Evolutionary conservation across 1,140 invertebrate species (phyloP), one percentile per base, ranked within the genome.

Genomic region (Arctopsyche grandis): DNA sequence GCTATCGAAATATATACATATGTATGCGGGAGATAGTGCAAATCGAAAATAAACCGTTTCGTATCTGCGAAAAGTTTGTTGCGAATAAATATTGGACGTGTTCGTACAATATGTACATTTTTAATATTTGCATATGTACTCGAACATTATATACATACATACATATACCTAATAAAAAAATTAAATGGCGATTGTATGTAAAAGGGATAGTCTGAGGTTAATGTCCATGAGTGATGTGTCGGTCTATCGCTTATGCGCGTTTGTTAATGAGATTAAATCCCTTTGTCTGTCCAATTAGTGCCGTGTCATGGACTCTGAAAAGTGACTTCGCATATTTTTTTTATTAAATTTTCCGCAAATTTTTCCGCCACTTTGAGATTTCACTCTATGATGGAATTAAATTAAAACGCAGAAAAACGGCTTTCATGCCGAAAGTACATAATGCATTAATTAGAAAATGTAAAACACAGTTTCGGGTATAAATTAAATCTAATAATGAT

Each of bases 261-360:
- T 24, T 74, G 56, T 63, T 76, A 76, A 76, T 66, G 74, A 76
- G 74, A 76, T 76, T 76, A 76, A 60, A 76, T 21, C 74, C 58
- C 74, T 43, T 76, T 76, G 56, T 76, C 74, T 76, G 74, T 76
- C 38, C 74, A 63, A 76, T 76, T 76, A 76, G 71, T 26, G 71
- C 71, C 22, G 24, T 74, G 71, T 74, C 71, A 56, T 74, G 71
- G 46, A 16, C 52, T 24, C 24, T 24, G 3, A 38, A 74, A 74
- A 74, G 38, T 46, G 69, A 71, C 38, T n/a, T 44, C 9, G 43
- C 38, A 19, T 71, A 24, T 29, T 19, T 71, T 66, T 71, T 38
- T 69, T 46, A 69, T 69, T 69, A 69, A 69, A 29, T 69, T 69
- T 69, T 69, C 24, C 29, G 22, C 56, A 21, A 21, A 19, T 60